Base-by-base conservation (phyloP, 2,797 vertebrate genomes). In the Sphenopsis melanotis region DNA sequence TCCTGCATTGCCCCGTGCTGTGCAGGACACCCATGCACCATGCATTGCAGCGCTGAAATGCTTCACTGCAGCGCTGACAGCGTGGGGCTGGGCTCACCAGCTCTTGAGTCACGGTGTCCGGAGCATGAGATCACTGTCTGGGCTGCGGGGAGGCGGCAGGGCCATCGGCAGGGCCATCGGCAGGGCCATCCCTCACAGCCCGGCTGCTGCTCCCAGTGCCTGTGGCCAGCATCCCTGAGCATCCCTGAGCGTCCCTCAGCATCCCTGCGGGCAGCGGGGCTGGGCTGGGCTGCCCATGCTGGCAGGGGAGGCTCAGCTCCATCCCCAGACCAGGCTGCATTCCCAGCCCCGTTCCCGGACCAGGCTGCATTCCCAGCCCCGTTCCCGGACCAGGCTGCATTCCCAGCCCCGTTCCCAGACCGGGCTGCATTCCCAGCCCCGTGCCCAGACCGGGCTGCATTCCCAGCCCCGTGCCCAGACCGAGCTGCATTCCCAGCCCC, bases 21-120 rank as follows among this genome's bases (percentile, higher is more conserved):
- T 27, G 57, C 47, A 32, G 81, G 75, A 30, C 60, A n/a, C 29
- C 11, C 47, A 5, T 0, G 29, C 66, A 63, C 8, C 46, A 2
- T 6, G 44, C 23, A 0, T 37, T 13, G 15, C 0, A 29, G 55
- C 0, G 1, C 44, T 3, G 55, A 18, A 8, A 8, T 16, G n/a
- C 24, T 61, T 17, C 37, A 47, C 29, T 30, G 11, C 50, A 12
- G 84, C 2, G 0, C 11, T 16, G 11, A 22, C 4, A 34, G 59
- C 2, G 0, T 12, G 71, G 75, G 55, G 46, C 41, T 37, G 78
- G 27, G 41, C 27, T 55, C 12, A 14, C 42, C 50, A 22, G 69
- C 24, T 3, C 46, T 1, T 24, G 75, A 82, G 32, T 59, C 71
- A 36, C 5, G 10, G 0, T 4, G 16, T 59, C 22, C 46, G 37